These are phyloP conservation scores for Nibea albiflora DNA, from an alignment of 2,113 vertebrate species.

Conservation along the genomic window DNA sequence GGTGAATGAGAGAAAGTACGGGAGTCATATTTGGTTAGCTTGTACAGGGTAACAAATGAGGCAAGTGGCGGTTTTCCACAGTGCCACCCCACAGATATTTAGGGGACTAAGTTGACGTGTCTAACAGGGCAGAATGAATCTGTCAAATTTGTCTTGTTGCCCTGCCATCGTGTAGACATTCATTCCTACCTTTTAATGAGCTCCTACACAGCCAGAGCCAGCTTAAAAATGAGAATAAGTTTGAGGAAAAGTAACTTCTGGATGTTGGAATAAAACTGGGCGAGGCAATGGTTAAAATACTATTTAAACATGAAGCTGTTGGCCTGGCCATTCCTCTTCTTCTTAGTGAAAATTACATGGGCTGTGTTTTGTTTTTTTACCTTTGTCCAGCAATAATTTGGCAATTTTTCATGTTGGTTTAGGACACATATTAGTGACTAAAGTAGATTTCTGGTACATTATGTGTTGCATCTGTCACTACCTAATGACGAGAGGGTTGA, in stretches of 20 bases:
- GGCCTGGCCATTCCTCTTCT: background rate
- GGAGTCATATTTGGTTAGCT: background rate
- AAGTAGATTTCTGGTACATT: background rate
- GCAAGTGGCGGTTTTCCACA: constrained; percentile 12
- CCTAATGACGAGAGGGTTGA: constrained; percentile 18
- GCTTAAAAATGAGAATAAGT: constrained; percentile 26
- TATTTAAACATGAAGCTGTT: background rate
- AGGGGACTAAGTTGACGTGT: constrained; percentile 45
- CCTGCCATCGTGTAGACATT: constrained; percentile 26
- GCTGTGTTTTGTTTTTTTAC: background rate
- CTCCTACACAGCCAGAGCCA: constrained; percentile 41
- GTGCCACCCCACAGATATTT: constrained; percentile 42
- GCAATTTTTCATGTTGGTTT: background rate
- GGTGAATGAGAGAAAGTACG: background rate
- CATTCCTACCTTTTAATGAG: constrained; percentile 57
- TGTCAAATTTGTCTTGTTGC: constrained; percentile 29
- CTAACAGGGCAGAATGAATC: constrained; percentile 54
- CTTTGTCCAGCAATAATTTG: background rate
- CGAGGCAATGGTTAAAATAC: background rate
- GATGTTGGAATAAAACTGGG: background rate
- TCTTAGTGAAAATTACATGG: background rate
- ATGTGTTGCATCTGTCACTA: constrained; percentile 4
- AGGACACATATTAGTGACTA: background rate
- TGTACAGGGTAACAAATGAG: constrained; percentile 20
- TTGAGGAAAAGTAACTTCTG: constrained; percentile 11